Evolutionary conservation across 2,797 vertebrate genomes (phyloP).

Genomic region (Anguilla megastoma): DNA sequence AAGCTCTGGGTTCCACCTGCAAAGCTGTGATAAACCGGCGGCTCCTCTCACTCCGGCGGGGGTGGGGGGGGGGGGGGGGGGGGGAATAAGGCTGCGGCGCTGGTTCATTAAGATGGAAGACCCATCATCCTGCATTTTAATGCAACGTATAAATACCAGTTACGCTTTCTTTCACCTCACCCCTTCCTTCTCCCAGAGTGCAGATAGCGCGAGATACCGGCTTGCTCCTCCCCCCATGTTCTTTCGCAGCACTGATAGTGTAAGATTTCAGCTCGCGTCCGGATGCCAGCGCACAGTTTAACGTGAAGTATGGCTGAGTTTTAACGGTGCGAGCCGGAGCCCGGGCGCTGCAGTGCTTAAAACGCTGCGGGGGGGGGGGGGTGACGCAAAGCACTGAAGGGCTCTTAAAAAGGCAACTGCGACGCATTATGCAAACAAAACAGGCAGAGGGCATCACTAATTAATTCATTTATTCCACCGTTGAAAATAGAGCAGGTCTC

Average conservation of each 20-base stretch:
- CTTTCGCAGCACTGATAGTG: neutral
- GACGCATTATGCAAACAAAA: slow-evolving; percentile 22
- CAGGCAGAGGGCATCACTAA: slow-evolving; percentile 1
- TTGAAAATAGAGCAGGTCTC: slow-evolving; percentile 16
- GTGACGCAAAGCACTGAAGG: slow-evolving; percentile 12
- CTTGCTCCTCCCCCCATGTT: neutral
- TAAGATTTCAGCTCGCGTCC: neutral
- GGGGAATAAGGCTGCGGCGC: neutral
- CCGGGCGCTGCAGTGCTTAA: neutral
- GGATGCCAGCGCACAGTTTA: neutral
- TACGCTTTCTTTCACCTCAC: neutral
- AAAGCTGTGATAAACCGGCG: slow-evolving; percentile 38
- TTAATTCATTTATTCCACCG: slow-evolving; percentile 17
- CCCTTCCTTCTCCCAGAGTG: neutral
- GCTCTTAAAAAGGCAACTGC: slow-evolving; percentile 16
- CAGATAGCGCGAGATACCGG: neutral
- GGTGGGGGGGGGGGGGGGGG: no score
- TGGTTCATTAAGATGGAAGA: slow-evolving; percentile 12
- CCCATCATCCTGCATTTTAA: neutral
- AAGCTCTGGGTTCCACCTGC: slow-evolving; percentile 37
- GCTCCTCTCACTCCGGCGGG: slow-evolving; percentile 14
- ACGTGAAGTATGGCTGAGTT: neutral
- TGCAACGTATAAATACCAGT: neutral
- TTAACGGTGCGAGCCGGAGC: neutral
- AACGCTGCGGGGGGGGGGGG: neutral